Evolutionary conservation across 2,888 invertebrate genomes (phyloP), one percentile per base, ranked within the genome.

Genomic region (Arenicola marina): DNA sequence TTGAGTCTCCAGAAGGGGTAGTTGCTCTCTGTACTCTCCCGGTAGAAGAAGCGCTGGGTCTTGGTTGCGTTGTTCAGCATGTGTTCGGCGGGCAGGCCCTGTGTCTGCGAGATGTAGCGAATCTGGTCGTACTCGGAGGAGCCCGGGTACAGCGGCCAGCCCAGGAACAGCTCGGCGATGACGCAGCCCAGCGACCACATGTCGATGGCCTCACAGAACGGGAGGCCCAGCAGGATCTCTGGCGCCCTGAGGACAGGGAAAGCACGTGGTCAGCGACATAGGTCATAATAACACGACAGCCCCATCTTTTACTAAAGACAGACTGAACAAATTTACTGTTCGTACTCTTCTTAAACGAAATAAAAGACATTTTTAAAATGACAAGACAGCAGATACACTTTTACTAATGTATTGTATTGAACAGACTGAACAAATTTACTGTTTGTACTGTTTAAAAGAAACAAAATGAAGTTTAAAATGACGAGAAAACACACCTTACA

Each of bases 101-200:
- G 96, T 21, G 96, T 97, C 85, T 95, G 95, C 78, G 93, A 92
- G 85, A 96, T 95, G 87, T 95, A 94, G 71, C 96, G 89, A 31
- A 71, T 70, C 83, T 87, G 87, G 86, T 99, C 99, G 86, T 98
- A 99, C 86, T 99, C 99, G 24, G 97, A 97, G 58, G 95, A 94
- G 70, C 99, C 99, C 0, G 99, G 99, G 86, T 99, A 99, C 43
- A 99, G 87, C 21, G 99, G 99, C 99, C 99, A 99, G 69, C 99
- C 99, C 51, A 99, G 88, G 86, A 99, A 99, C 73, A 99, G 87
- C 84, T 99, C 99, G 1, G 99, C 99, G 53, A 99, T 97, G 69
- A 99, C 99, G 86, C 99, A 99, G 63, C 99, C 99, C 72, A 99
- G 87, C 4, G 97, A 98, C 99, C 99, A 99, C 98, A 99, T 99